Conservation (phyloP, 2,797 vertebrate species). For the Fundulus diaphanus region DNA sequence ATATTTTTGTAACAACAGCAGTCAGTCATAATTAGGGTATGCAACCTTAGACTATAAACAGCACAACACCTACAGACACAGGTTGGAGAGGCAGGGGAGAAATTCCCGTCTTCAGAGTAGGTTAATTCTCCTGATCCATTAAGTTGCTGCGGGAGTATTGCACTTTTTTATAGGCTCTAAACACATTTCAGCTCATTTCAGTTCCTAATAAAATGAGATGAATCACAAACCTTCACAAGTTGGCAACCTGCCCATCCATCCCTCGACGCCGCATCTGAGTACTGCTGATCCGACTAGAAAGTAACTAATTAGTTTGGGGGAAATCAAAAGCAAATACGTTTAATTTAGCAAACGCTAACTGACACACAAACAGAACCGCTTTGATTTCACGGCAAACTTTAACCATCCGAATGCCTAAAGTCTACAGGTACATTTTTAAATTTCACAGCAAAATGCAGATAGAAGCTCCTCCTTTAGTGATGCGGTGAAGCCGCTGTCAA, state of each 20-base stretch:
- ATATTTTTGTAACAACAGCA: neutral
- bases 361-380: neutral
- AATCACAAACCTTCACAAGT: conserved; percentile 59
- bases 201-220: neutral
- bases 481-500: too few relatives aligned
- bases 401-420: too few relatives aligned
- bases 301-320: conserved; percentile 32
- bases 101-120: neutral
- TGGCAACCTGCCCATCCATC: conserved; percentile 11
- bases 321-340: neutral
- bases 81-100: neutral
- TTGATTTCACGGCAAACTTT: neutral
- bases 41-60: neutral
- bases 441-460: too few relatives aligned
- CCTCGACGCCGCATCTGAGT: rapidly evolving
- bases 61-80: conserved; percentile 1
- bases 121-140: neutral
- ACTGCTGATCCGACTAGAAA: rapidly evolving
- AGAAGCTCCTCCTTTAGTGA: too few relatives aligned
- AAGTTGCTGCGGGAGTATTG: neutral
- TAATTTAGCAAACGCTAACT: neutral
- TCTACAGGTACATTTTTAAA: neutral
- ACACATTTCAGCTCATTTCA: neutral
- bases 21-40: neutral
- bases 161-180: neutral